Conservation (phyloP, 2,113 vertebrate species). For the Entelurus aequoreus region DNA sequence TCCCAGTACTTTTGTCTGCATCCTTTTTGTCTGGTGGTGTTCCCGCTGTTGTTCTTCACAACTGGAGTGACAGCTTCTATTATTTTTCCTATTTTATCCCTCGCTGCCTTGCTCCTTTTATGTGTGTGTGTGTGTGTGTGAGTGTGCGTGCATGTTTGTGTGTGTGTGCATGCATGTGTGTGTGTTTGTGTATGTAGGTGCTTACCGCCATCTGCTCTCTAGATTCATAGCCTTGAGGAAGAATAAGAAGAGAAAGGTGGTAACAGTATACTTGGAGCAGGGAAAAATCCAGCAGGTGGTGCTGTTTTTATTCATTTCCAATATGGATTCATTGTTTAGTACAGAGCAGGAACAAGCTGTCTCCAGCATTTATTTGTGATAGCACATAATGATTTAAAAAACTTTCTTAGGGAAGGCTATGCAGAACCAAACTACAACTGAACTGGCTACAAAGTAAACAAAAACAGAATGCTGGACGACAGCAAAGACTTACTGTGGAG, state of each 20-base stretch:
- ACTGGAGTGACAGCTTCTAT: conserved; percentile 36
- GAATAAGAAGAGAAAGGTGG: conserved; percentile 6
- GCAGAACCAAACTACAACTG: too few species aligned
- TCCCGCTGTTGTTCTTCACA: conserved; percentile 30
- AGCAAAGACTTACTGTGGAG: too few species aligned
- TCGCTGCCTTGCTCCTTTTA: conserved; percentile 21
- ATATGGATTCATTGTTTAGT: too few species aligned
- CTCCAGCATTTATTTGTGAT: too few species aligned
- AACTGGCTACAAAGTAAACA: too few species aligned
- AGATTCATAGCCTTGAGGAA: conserved; percentile 9
- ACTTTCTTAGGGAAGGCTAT: too few species aligned
- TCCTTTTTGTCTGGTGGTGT: neutral
- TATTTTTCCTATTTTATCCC: conserved; percentile 45
- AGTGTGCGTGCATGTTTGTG: neutral
- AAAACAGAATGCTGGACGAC: too few species aligned
- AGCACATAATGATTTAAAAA: too few species aligned
- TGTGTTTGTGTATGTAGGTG: conserved; percentile 3
- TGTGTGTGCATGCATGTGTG: conserved; percentile 6
- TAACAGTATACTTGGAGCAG: too few species aligned
- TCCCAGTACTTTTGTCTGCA: conserved; percentile 11
- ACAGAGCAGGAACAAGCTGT: too few species aligned
- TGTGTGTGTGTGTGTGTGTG: neutral
- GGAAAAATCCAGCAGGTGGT: too few species aligned
- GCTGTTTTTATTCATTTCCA: too few species aligned
- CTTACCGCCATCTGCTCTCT: conserved; percentile 30